Conservation (phyloP, 2,888 invertebrate species). For the Ptilodon capucinus region DNA sequence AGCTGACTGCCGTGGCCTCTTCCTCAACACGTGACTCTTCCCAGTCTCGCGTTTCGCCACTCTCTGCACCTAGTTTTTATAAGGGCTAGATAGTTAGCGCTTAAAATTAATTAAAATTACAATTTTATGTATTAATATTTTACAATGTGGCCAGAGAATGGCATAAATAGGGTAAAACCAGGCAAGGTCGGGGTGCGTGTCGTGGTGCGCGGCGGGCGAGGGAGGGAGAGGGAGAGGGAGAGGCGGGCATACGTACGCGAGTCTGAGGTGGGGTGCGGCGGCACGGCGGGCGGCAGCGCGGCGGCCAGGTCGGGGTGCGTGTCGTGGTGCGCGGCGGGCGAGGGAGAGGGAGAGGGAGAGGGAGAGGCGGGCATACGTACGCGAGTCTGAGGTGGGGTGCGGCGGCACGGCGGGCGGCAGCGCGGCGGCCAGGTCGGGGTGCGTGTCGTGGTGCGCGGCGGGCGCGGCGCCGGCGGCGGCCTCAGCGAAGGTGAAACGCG, state of each 20-base stretch:
- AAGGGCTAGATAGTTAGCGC: background rate
- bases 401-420: slow-evolving; percentile 50
- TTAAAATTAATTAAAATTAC: no score
- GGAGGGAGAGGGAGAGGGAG: no score
- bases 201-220: slow-evolving; percentile 85
- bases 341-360: slow-evolving; percentile 44
- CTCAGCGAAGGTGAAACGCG: slow-evolving; percentile 82
- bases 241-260: slow-evolving; percentile 30
- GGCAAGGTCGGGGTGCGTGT: slow-evolving; percentile 88
- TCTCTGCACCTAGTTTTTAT: slow-evolving; percentile 52
- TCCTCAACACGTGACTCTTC: slow-evolving; percentile 72
- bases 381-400: slow-evolving; percentile 28
- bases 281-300: slow-evolving; percentile 58
- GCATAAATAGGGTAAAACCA: no score
- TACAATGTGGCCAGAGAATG: no score
- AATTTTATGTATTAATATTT: no score
- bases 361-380: slow-evolving; percentile 17
- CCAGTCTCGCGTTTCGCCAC: slow-evolving; percentile 64
- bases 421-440: slow-evolving; percentile 86
- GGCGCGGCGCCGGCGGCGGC: slow-evolving; percentile 79
- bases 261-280: slow-evolving; percentile 26
- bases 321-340: slow-evolving; percentile 86
- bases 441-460: slow-evolving; percentile 88
- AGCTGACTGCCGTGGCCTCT: slow-evolving; percentile 77
- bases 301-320: slow-evolving; percentile 87